Conservation (phyloP, 2,797 vertebrate species). For the Uromys caudimaculatus region DNA sequence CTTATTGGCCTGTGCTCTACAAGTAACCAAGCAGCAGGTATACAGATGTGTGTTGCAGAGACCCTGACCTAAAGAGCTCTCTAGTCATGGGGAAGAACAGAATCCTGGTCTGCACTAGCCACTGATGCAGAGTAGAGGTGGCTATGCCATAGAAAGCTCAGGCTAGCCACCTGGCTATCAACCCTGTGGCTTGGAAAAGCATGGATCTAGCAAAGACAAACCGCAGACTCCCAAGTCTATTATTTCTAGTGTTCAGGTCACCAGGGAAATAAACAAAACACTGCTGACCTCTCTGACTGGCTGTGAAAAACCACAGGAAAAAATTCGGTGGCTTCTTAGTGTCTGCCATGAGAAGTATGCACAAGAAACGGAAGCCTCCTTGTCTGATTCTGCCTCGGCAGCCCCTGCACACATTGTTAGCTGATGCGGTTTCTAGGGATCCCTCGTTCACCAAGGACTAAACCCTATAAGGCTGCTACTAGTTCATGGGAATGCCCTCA, state of each 20-base stretch:
- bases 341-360: neutral
- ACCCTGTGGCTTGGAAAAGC: neutral
- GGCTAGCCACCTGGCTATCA: neutral
- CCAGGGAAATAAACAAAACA: slow-evolving; percentile 36
- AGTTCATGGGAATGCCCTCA: neutral
- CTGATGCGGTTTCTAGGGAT: neutral
- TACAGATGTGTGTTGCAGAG: neutral
- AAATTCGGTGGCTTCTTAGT: neutral
- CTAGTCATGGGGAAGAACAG: neutral
- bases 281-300: neutral
- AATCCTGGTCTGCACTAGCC: neutral
- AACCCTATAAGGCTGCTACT: neutral
- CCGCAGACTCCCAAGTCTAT: neutral
- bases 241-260: slow-evolving; percentile 21
- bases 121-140: neutral
- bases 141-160: neutral
- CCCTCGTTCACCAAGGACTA: neutral
- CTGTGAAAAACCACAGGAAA: neutral
- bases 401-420: neutral
- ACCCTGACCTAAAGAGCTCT: neutral
- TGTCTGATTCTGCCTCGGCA: neutral
- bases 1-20: slow-evolving; percentile 7
- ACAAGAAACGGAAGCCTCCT: neutral
- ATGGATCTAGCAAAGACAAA: neutral
- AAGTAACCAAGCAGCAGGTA: neutral